Evolutionary conservation across 2,797 vertebrate species (phyloP).

Genomic region (Malurus splendens): DNA sequence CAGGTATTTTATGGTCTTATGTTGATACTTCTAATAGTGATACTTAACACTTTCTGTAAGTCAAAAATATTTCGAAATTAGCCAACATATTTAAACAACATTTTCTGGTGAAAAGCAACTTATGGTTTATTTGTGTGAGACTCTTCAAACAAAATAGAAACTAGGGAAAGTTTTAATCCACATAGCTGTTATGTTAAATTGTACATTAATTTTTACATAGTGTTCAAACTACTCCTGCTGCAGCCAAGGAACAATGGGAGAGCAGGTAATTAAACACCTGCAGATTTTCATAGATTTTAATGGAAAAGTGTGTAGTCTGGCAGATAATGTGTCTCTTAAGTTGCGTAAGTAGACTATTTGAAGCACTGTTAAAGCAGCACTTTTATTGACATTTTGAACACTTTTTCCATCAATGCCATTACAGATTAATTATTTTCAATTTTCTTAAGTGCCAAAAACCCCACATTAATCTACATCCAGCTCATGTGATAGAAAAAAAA

Average conservation of each 20-base stretch:
- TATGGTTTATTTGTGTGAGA: not conserved
- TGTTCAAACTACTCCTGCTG: constrained; percentile 28
- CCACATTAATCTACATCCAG: constrained; percentile 14
- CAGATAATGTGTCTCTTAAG: constrained; percentile 58
- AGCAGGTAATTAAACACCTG: constrained; percentile 56
- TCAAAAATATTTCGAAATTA: not conserved
- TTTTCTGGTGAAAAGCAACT: not conserved
- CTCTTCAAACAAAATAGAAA: not conserved
- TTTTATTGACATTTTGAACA: constrained; percentile 59
- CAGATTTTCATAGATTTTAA: constrained; percentile 53
- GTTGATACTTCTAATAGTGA: not conserved
- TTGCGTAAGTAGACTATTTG: constrained; percentile 43
- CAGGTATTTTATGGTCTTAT: not conserved
- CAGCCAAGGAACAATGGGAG: constrained; percentile 45
- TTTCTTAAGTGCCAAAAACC: constrained; percentile 50
- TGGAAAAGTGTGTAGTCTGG: constrained; percentile 59
- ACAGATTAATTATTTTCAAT: constrained; percentile 62
- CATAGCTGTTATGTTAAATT: constrained; percentile 19
- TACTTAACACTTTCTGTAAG: not conserved
- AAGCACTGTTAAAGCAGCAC: constrained; percentile 50
- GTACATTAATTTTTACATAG: not conserved
- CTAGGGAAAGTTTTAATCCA: constrained; percentile 28
- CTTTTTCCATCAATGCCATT: constrained; percentile 62
- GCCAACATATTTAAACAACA: not conserved
- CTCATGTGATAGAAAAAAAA: not conserved